Conservation (phyloP, 2,888 invertebrate species). For the Dione vanillae region DNA sequence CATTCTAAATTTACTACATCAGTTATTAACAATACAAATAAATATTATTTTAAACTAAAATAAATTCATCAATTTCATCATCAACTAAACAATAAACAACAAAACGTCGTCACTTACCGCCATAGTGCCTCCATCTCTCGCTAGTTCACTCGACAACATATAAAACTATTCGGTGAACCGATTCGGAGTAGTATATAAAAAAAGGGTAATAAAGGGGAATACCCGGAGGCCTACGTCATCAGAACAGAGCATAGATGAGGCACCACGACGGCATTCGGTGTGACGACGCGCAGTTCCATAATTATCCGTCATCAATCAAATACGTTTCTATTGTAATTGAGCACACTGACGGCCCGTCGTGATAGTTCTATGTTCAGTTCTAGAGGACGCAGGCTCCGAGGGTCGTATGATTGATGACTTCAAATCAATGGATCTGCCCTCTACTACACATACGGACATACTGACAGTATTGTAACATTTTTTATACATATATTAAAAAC, state of each 20-base stretch:
- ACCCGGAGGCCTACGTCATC: conserved; percentile 71
- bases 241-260: conserved; percentile 83
- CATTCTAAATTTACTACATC: no score
- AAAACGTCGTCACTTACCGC: conserved; percentile 65
- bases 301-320: conserved; percentile 83
- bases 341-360: conserved; percentile 72
- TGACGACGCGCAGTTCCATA: conserved; percentile 64
- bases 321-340: conserved; percentile 51
- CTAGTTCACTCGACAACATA: conserved; percentile 53
- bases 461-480: not conserved
- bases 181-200: not conserved
- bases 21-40: no score
- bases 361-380: conserved; percentile 80
- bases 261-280: conserved; percentile 77
- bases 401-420: conserved; percentile 82
- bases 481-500: not conserved
- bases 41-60: not conserved
- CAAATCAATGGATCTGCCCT: conserved; percentile 82
- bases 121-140: conserved; percentile 76
- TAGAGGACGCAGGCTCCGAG: conserved; percentile 75
- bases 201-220: conserved; percentile 38
- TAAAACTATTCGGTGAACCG: conserved; percentile 28
- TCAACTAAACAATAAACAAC: conserved; percentile 44
- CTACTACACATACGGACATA: conserved; percentile 53
- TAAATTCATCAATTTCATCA: not conserved